Percentiles rank a stretch among this genome's conserved stretches.
Conservation (phyloP, 2,888 invertebrate species). For the Andricus quercusramuli region DNA sequence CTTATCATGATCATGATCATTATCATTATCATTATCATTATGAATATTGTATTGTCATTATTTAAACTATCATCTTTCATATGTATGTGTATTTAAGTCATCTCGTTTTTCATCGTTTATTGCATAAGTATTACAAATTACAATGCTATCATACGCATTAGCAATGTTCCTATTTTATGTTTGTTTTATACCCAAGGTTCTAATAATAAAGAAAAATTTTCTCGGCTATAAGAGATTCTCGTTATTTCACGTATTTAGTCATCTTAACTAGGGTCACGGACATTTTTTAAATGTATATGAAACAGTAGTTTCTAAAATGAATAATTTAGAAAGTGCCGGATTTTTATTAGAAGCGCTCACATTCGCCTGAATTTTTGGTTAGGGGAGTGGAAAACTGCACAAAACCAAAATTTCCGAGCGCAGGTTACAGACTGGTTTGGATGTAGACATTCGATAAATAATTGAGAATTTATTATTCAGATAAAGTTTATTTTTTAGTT, state of each 20-base stretch:
- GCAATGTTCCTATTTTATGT: constrained; percentile 71
- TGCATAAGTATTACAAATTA: constrained; percentile 61
- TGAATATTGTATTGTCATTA: constrained; percentile 50
- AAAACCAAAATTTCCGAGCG: too few species aligned
- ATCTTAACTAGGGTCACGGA: not conserved
- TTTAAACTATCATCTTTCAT: constrained; percentile 54
- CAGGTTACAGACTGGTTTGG: too few species aligned
- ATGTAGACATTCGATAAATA: too few species aligned
- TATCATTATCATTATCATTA: constrained; percentile 50
- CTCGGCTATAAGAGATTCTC: constrained; percentile 57
- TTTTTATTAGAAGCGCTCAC: too few species aligned
- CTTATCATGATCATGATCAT: constrained; percentile 51
- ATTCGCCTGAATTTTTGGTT: too few species aligned
- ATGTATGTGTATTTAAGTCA: constrained; percentile 55
- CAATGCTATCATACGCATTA: constrained; percentile 69
- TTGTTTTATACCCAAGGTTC: constrained; percentile 65
- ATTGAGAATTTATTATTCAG: too few species aligned
- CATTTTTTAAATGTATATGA: not conserved
- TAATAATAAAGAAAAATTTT: constrained; percentile 67
- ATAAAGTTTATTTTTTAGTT: too few species aligned
- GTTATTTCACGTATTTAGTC: not conserved
- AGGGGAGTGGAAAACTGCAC: too few species aligned
- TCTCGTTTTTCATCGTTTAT: constrained; percentile 55
- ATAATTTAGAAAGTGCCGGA: too few species aligned
- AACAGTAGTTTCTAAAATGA: too few species aligned